These are phyloP conservation scores for Erithacus rubecula DNA, from an alignment of 2,797 vertebrate species.

Conservation along the genomic window DNA sequence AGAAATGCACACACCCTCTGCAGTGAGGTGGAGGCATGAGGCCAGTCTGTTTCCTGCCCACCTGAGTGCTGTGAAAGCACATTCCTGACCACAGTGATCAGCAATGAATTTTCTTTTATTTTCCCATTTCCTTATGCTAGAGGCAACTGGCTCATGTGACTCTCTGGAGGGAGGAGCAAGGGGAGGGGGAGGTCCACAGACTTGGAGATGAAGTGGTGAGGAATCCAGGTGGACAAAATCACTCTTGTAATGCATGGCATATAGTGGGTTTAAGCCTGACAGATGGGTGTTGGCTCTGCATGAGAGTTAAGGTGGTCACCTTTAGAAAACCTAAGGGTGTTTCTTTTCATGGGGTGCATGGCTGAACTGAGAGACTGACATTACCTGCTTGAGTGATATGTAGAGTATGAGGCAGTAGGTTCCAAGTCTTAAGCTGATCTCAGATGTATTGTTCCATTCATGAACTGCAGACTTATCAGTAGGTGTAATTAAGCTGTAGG, in stretches of 20 bases:
- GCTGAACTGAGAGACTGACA: not conserved
- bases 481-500: not conserved
- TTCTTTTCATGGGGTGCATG: not conserved
- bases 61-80: not conserved
- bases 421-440: not conserved
- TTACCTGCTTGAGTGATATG: not conserved
- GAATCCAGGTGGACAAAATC: not conserved
- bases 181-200: not conserved
- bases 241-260: not conserved
- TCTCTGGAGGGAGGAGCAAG: not conserved
- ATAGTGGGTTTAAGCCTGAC: not conserved
- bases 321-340: not conserved
- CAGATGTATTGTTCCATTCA: not conserved
- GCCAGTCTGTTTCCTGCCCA: not conserved
- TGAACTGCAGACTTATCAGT: not conserved
- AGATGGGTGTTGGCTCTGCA: not conserved
- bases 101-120: not conserved
- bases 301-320: not conserved
- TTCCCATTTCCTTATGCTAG: fast-evolving
- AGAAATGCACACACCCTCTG: not conserved
- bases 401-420: not conserved
- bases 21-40: not conserved
- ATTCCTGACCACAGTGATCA: not conserved
- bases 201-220: not conserved
- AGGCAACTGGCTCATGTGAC: fast-evolving